These are phyloP conservation scores for Spisula solida DNA, from an alignment of 2,888 invertebrate species.

Conservation along the genomic window DNA sequence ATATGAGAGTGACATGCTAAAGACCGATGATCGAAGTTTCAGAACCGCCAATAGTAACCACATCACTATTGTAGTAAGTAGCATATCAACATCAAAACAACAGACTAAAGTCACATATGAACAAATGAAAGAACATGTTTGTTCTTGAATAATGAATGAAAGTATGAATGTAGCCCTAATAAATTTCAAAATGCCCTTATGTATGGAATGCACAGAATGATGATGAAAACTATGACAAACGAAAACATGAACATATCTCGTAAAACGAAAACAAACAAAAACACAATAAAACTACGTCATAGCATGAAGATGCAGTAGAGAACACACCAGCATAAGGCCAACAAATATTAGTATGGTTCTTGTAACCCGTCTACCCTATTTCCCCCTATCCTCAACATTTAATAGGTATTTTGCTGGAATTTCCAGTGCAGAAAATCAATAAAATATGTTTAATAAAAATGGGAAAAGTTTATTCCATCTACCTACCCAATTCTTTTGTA, in stretches of 20 bases:
- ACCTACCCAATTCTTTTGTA: too few species aligned
- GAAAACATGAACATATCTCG: not conserved
- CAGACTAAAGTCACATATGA: not conserved
- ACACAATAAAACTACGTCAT: not conserved
- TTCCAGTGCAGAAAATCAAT: too few species aligned
- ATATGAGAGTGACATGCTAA: too few species aligned
- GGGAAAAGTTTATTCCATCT: too few species aligned
- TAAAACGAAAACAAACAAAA: not conserved
- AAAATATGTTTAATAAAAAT: too few species aligned
- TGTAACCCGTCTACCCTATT: too few species aligned
- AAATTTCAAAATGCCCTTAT: slow-evolving; percentile 1
- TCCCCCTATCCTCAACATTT: too few species aligned
- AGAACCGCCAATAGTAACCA: too few species aligned
- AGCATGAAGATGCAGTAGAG: not conserved
- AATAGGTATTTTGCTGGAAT: too few species aligned
- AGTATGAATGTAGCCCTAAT: not conserved
- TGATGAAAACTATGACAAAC: not conserved
- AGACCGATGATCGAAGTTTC: too few species aligned
- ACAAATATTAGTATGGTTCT: not conserved
- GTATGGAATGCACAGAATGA: not conserved
- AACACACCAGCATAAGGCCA: not conserved
- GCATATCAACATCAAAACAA: not conserved
- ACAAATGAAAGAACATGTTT: not conserved
- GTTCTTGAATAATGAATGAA: not conserved
- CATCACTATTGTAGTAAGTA: too few species aligned